phyloP scores from a whole-genome alignment of 2,113 vertebrate genomes.

The Pelodiscus sinensis region DNA sequence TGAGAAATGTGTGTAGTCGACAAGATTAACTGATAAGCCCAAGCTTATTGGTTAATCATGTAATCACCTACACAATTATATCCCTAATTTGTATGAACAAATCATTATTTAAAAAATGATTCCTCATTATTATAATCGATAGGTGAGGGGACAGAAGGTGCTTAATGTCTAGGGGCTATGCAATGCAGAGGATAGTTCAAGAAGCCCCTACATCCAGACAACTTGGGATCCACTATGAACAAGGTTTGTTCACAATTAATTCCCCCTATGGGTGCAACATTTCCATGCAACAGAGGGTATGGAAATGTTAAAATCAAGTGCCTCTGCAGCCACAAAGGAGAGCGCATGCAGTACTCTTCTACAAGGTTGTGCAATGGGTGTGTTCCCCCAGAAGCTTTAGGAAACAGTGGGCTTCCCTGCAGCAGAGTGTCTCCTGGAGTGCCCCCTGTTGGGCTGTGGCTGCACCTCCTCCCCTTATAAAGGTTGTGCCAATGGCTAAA shows the following conservation, averaged over 20 bases:
- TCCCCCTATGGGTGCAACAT: not conserved
- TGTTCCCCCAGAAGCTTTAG: not conserved
- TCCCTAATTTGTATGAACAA: not conserved
- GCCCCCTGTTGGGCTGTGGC: not conserved
- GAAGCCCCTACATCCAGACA: not conserved
- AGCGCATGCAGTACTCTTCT: rapidly evolving
- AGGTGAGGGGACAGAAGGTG: not conserved
- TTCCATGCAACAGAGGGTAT: not conserved
- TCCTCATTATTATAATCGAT: not conserved
- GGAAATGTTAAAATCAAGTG: not conserved
- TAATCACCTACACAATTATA: too few relatives aligned
- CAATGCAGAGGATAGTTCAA: not conserved
- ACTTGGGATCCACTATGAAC: not conserved
- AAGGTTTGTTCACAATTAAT: not conserved
- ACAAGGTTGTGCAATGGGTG: rapidly evolving
- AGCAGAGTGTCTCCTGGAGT: not conserved
- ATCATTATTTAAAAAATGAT: not conserved
- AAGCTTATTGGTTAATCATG: too few relatives aligned
- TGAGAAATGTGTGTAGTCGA: too few relatives aligned
- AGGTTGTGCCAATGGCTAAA: not conserved
- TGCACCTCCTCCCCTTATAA: not conserved
- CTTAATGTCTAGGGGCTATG: not conserved
- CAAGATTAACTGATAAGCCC: too few relatives aligned
- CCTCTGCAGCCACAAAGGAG: not conserved
- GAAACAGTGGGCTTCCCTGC: not conserved